A percentile compares a stretch with the other conserved stretches of the same genome.
These are phyloP conservation scores for Pelobates fuscus DNA, from an alignment of 2,113 vertebrate genomes.

Conservation along the genomic window DNA sequence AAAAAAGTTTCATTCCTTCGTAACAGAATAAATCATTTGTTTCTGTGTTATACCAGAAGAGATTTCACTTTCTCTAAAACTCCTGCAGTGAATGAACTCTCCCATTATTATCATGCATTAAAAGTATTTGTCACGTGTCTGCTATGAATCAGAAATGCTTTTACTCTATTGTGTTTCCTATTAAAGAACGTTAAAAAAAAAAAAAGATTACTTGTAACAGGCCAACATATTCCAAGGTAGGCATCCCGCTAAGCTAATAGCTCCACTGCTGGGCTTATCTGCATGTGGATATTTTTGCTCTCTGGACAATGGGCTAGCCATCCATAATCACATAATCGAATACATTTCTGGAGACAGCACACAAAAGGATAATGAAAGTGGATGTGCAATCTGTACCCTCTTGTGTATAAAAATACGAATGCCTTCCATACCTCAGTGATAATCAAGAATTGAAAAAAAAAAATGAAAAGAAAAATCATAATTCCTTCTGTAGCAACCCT, in stretches of 20 bases:
- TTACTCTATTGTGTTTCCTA: conserved; percentile 55
- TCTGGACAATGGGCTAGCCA: conserved; percentile 24
- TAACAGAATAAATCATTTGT: conserved; percentile 22
- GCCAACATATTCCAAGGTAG: conserved; percentile 42
- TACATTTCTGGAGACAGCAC: background rate
- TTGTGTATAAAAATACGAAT: conserved; percentile 41
- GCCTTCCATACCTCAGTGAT: conserved; percentile 40
- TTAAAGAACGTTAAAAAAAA: conserved; percentile 41
- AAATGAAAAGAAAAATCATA: conserved; percentile 28
- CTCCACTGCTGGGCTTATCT: conserved; percentile 41
- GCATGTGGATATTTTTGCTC: conserved; percentile 24
- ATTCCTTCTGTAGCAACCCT: conserved; percentile 45
- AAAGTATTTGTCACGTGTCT: conserved; percentile 60
- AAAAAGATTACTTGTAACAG: conserved; percentile 42
- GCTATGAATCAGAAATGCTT: conserved; percentile 55
- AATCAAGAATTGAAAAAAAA: conserved; percentile 42
- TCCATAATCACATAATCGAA: background rate
- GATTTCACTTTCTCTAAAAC: conserved; percentile 55
- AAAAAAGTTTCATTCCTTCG: background rate
- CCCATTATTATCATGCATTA: conserved; percentile 57
- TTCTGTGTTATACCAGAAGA: conserved; percentile 58
- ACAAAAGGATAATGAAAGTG: conserved; percentile 24
- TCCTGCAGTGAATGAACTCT: conserved; percentile 58
- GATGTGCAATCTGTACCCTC: conserved; percentile 37
- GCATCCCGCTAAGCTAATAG: conserved; percentile 5